Evolutionary conservation across 2,797 vertebrate species (phyloP), one percentile per base, ranked within the genome.

Genomic region (Thamnophis elegans): DNA sequence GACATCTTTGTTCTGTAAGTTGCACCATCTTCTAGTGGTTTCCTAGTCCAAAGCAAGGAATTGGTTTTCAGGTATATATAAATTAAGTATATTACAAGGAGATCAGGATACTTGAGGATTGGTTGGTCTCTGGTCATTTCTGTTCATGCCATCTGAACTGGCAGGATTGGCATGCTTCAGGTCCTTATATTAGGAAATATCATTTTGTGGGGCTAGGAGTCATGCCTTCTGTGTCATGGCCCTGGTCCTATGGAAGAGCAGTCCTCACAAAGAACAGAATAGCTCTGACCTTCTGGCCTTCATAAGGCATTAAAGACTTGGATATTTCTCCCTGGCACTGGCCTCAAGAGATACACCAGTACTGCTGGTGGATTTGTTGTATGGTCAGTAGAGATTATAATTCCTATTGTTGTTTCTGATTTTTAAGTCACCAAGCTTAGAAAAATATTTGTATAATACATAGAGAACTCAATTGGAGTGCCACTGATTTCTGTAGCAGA

Each of bases 401-500:
- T 68, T 32, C 13, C 14, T 65, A 6, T 28, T 68, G 14, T 68
- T 68, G n/a, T 68, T 68, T 32, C 60, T 62, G 60, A 62, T 62
- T 62, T 36, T 22, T 68, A 9, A 86, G 28, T 14, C 55, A 82
- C 5, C 42, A 8, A 87, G 4, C 85, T 93, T 20, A 22, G 51
- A 90, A 89, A 55, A 32, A 56, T 36, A 89, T 36, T 42, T 68
- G 60, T 85, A 16, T 51, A 87, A 51, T 73, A 94, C 92, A 85
- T 68, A 68, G 13, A 68, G 14, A 68, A 32, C n/a, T 16, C 36
- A 91, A 68, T 62, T 91, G 2, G 90, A 90, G 6, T 94, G 95
- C 86, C 92, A 8, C 36, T 90, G 59, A 94, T 92, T 94, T 95
- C 89, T 92, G 36, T 54, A 55, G 13, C 26, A 94, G 95, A 90